These are phyloP conservation scores for Meiosimyza decipiens DNA, from an alignment of 2,888 invertebrate species.

Conservation along the genomic window DNA sequence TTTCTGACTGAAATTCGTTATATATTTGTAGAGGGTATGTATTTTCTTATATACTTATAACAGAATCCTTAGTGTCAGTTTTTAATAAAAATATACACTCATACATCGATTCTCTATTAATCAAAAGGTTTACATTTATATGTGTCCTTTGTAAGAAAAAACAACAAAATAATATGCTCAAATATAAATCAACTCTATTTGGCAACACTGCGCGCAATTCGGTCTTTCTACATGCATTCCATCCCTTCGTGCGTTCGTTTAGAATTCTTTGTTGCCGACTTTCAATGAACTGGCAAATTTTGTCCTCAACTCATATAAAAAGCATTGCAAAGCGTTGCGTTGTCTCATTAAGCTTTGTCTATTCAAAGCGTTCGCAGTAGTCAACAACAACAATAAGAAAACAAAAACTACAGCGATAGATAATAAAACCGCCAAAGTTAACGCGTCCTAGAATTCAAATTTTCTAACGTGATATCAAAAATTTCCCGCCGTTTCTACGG, in stretches of 20 bases:
- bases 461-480: conserved; percentile 18
- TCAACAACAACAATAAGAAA: conserved; percentile 16
- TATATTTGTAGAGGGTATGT: too few species aligned
- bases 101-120: too few species aligned
- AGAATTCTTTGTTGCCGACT: background rate
- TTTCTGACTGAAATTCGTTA: too few species aligned
- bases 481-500: conserved; percentile 19
- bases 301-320: conserved; percentile 18
- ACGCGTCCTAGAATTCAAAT: conserved; percentile 2
- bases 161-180: background rate
- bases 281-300: background rate
- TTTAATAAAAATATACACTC: too few species aligned
- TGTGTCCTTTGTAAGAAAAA: too few species aligned
- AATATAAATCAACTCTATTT: background rate
- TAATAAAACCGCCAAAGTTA: background rate
- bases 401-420: background rate
- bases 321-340: conserved; percentile 14
- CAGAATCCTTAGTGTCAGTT: too few species aligned
- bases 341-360: conserved; percentile 33
- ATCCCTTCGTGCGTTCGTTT: background rate
- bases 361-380: conserved; percentile 26
- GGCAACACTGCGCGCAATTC: background rate
- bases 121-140: too few species aligned
- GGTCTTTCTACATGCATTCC: background rate
- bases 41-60: too few species aligned